Evolutionary conservation across 2,888 invertebrate genomes (phyloP).

Genomic region (Mythimna pallens): DNA sequence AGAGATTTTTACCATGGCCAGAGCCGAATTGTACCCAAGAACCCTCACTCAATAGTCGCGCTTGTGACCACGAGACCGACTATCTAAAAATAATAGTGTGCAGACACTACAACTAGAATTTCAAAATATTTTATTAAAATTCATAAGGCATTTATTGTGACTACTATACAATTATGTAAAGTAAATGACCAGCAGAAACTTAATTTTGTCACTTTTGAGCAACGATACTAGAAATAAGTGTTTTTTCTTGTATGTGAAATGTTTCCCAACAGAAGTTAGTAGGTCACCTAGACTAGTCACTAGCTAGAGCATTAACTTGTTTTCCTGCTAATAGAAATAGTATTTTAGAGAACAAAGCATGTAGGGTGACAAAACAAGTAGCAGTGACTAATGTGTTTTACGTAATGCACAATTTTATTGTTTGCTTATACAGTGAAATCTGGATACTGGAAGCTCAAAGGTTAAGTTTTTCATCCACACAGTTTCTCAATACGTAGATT

Average conservation of each 20-base stretch:
- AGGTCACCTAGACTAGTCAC: conserved; percentile 21
- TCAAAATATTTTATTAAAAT: not conserved
- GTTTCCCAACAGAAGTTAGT: conserved; percentile 22
- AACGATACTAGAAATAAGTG: conserved; percentile 4
- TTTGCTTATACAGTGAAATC: no score
- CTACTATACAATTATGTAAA: conserved; percentile 33
- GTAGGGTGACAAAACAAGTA: not conserved
- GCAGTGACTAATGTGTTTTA: not conserved
- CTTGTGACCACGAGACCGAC: no score
- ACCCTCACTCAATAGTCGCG: no score
- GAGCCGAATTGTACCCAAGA: no score
- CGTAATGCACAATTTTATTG: not conserved
- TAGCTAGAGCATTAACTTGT: conserved; percentile 34
- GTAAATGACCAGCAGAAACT: conserved; percentile 13
- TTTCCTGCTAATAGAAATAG: conserved; percentile 16
- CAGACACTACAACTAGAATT: not conserved
- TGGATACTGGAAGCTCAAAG: no score
- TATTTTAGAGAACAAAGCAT: conserved; percentile 20
- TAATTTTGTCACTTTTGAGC: conserved; percentile 13
- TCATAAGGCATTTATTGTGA: not conserved
- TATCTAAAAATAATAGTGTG: not conserved
- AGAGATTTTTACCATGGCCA: no score
- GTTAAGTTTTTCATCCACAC: no score
- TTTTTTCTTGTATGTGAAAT: conserved; percentile 22
- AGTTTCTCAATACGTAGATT: no score